Percentiles rank a stretch among this genome's conserved stretches.
phyloP scores from a whole-genome alignment of 1,140 invertebrate species.

The Hyphantria cunea region DNA sequence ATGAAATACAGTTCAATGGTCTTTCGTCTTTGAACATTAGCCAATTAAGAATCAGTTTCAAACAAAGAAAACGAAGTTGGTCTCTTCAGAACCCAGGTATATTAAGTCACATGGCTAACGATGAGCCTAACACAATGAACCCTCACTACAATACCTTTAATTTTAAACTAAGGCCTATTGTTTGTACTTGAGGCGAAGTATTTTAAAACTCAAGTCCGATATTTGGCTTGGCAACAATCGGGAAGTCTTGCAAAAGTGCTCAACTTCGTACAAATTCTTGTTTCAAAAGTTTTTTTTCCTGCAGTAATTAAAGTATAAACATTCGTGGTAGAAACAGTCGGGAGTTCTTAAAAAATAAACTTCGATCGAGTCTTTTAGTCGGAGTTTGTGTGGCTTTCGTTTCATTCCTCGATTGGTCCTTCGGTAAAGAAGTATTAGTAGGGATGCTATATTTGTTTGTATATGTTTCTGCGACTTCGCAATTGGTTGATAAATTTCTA shows the following conservation, averaged over 20 bases:
- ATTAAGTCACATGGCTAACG: background rate
- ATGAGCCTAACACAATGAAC: background rate
- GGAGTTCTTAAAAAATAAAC: background rate
- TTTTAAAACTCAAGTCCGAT: slow-evolving; percentile 11
- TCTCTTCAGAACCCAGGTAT: too few relatives aligned
- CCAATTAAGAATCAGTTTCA: too few relatives aligned
- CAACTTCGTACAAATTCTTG: slow-evolving; percentile 10
- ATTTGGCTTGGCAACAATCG: slow-evolving; percentile 11
- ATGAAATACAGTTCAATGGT: too few relatives aligned
- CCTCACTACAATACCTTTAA: slow-evolving; percentile 16
- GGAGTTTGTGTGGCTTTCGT: background rate
- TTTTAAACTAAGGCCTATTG: slow-evolving; percentile 22
- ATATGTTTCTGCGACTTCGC: background rate
- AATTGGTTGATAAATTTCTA: background rate
- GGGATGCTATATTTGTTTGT: slow-evolving; percentile 1
- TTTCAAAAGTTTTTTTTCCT: slow-evolving; percentile 7
- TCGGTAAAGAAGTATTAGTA: slow-evolving; percentile 13
- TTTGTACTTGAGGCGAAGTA: slow-evolving; percentile 14
- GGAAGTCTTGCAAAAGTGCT: slow-evolving; percentile 4
- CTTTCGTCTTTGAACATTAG: too few relatives aligned
- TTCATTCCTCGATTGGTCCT: slow-evolving; percentile 11
- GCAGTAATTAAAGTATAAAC: slow-evolving; percentile 22
- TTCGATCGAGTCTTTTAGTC: slow-evolving; percentile 10
- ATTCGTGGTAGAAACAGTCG: slow-evolving; percentile 18
- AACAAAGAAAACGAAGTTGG: too few relatives aligned